These are phyloP conservation scores for Sclerurus mexicanus DNA, from an alignment of 2,113 vertebrate genomes.

Conservation along the genomic window DNA sequence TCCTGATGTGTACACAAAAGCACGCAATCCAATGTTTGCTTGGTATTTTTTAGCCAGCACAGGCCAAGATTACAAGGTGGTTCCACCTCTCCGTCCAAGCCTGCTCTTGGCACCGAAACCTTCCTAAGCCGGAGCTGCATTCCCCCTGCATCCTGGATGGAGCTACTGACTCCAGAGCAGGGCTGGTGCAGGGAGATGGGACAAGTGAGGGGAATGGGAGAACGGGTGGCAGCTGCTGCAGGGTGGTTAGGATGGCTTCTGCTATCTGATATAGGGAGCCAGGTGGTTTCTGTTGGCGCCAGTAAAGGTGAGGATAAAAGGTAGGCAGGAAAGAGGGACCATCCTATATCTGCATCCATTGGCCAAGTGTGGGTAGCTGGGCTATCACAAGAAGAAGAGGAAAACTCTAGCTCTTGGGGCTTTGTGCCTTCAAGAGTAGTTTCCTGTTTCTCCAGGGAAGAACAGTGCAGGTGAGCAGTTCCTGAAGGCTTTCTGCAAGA, in stretches of 20 bases:
- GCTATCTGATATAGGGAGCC: not conserved
- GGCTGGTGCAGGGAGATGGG: not conserved
- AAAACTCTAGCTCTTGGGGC: not conserved
- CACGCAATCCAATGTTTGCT: not conserved
- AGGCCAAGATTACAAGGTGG: not conserved
- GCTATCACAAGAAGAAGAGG: not conserved
- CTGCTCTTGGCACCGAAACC: not conserved
- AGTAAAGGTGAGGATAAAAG: not conserved
- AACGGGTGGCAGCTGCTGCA: not conserved
- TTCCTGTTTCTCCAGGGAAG: not conserved
- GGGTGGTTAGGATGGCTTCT: not conserved
- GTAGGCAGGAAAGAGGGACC: not conserved
- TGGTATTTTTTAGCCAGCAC: not conserved
- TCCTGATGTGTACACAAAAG: not conserved
- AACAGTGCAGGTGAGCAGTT: not conserved
- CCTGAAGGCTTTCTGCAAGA: not conserved
- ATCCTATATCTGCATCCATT: not conserved
- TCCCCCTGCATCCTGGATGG: fast-evolving
- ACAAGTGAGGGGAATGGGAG: not conserved
- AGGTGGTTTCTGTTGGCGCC: not conserved
- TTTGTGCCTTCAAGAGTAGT: not conserved
- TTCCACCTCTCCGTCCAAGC: not conserved
- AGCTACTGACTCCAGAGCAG: not conserved
- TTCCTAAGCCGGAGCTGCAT: fast-evolving
- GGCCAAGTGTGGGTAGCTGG: not conserved